Conservation (phyloP, 2,113 vertebrate genomes). For the Macheiramphus alcinus region DNA sequence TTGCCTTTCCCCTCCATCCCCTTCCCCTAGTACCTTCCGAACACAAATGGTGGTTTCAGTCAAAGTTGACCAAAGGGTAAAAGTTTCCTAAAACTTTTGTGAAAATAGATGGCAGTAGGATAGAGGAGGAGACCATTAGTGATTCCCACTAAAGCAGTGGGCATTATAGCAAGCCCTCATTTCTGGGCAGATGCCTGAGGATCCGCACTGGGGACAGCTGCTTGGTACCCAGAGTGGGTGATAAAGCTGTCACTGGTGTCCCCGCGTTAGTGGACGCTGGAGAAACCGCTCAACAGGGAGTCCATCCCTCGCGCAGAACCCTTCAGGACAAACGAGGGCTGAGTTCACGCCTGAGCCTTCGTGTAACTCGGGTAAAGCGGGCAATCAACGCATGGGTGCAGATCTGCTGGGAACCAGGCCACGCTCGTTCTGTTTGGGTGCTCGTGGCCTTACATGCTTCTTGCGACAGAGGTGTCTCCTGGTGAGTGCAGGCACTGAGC, state of each 20-base stretch:
- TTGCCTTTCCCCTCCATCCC: not conserved
- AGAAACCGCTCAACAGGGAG: not conserved
- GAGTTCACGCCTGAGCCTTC: not conserved
- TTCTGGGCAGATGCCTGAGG: not conserved
- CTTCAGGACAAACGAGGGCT: not conserved
- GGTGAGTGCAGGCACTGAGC: not conserved
- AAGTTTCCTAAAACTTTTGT: not conserved
- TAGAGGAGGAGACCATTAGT: not conserved
- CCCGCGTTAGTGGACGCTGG: rapidly evolving
- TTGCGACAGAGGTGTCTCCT: not conserved
- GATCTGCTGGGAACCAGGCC: not conserved
- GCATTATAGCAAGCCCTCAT: not conserved
- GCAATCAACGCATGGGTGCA: rapidly evolving
- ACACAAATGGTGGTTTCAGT: not conserved
- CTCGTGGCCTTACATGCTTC: not conserved
- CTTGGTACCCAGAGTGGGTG: not conserved
- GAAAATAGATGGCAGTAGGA: rapidly evolving
- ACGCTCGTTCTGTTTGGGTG: rapidly evolving
- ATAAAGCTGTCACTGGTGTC: not conserved
- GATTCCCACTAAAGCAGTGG: not conserved
- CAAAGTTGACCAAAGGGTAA: not conserved
- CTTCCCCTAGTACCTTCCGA: not conserved
- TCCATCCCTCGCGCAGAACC: not conserved
- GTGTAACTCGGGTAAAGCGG: not conserved
- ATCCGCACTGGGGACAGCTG: not conserved